Evolutionary conservation across 2,888 invertebrate genomes (phyloP).

Genomic region (Lepidonotus clava): DNA sequence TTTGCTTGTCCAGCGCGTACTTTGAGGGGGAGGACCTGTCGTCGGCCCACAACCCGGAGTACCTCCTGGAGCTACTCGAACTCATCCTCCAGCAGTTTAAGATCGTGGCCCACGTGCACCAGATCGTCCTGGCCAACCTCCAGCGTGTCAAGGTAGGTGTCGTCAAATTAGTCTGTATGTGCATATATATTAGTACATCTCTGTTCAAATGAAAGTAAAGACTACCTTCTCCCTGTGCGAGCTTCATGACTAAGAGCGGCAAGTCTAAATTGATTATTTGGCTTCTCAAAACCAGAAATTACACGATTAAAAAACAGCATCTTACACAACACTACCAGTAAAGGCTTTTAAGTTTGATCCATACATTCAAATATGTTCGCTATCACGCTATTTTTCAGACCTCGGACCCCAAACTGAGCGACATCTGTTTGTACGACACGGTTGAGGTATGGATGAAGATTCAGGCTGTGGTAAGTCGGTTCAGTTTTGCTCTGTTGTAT

Average conservation of each 20-base stretch:
- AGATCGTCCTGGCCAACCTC: slow-evolving; percentile 83
- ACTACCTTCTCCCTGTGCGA: too few relatives aligned
- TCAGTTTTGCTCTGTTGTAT: too few relatives aligned
- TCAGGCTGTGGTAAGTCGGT: slow-evolving; percentile 90
- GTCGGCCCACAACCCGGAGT: slow-evolving; percentile 75
- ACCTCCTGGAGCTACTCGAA: slow-evolving; percentile 84
- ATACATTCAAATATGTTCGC: not conserved
- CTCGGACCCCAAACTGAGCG: slow-evolving; percentile 55
- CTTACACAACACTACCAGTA: too few relatives aligned
- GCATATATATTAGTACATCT: too few relatives aligned
- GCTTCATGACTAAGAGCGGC: too few relatives aligned
- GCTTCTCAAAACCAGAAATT: too few relatives aligned
- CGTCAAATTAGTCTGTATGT: too few relatives aligned
- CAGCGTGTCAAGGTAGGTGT: slow-evolving; percentile 69
- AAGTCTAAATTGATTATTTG: too few relatives aligned
- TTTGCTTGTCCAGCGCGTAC: slow-evolving; percentile 67
- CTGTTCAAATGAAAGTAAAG: too few relatives aligned
- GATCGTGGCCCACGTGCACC: slow-evolving; percentile 89
- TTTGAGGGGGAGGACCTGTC: slow-evolving; percentile 77
- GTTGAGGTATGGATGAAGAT: slow-evolving; percentile 94
- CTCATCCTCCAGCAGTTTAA: slow-evolving; percentile 91
- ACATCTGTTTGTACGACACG: slow-evolving; percentile 84
- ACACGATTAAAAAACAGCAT: too few relatives aligned
- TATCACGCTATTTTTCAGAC: slow-evolving; percentile 9
- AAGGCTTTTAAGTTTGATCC: too few relatives aligned